Base-by-base conservation (phyloP, 2,113 vertebrate species). In the Saccopteryx leptura region DNA sequence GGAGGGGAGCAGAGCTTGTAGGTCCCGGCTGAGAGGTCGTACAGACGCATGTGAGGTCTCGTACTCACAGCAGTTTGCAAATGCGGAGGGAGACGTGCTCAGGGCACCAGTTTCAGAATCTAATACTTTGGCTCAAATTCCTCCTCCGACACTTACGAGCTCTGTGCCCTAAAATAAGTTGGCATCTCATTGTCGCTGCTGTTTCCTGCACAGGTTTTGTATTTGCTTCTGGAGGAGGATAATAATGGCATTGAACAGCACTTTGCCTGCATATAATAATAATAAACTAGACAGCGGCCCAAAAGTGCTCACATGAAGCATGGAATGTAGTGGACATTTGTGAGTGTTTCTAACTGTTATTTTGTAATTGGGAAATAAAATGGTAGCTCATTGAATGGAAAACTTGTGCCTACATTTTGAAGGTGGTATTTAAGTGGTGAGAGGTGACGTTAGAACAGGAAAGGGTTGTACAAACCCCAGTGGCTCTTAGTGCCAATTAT, bases 111-210 rank as follows among this genome's bases (percentile, higher is more conserved):
- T 48, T 76, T 88, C 3, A 68, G 13, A 65, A 19, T 46, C 4
- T 61, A 69, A 56, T 13, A 15, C 13, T 78, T 18, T 60, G 66
- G 56, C 7, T 80, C 23, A 18, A 9, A 33, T 65, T 60, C 17
- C 46, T 76, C 14, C 46, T 58, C 52, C 50, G 46, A 8, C 14
- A 9, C 12, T 33, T 69, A 23, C 63, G 23, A 33, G 61, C 7
- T 72, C 12, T 80, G 14, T 9, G 74, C 18, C 39, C 31, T 65
- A 48, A 28, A 31, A 72, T 4, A 26, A 66, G 24, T 1, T 39
- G 7, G 12, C 18, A 23, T 54, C 2, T 0, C 54, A 19, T 15
- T 15, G n/a, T 2, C 1, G 12, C 52, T 48, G 10, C 2, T 31
- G 21, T 46, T 39, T 66, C 31, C 33, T 85, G 31, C 10, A 4